Evolutionary conservation across 2,797 vertebrate species (phyloP), one percentile per base, ranked within the genome.

Genomic region (Melanotaenia parkinsoni): DNA sequence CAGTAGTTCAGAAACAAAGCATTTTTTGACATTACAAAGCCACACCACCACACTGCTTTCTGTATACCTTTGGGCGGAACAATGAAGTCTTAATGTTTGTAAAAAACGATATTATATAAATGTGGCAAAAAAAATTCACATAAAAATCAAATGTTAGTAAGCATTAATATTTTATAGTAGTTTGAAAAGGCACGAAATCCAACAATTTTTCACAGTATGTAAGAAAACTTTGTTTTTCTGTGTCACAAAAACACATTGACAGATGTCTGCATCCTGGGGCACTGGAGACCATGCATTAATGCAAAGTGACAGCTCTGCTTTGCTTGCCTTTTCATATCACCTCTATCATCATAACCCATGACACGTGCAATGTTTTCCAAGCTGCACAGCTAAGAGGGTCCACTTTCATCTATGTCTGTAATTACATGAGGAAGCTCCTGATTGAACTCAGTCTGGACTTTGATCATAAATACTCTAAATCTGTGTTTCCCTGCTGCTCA

Each of bases 271-370:
- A 47, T 83, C 86, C 85, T 2, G 53, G n/a, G 71, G 89, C 83
- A 57, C 43, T 43, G 54, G n/a, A 77, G 72, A 72, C 33, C 53
- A 68, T 70, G 91, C 72, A 79, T 70, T 88, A 76, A 92, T 78
- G 66, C 67, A 74, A 77, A 69, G 70, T 85, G 91, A 92, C 88
- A 88, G 81, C 73, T 78, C 73, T 80, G 85, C 88, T 85, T 85
- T 71, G 80, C 81, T 82, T 80, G 87, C 85, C 90, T 89, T 88
- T 91, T 91, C 67, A 84, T 82, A 90, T 86, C 74, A 76, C 61
- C 45, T 51, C 70, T 67, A 76, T 75, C 74, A 57, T 26, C 72
- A 47, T 77, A 80, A 78, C 68, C 67, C 60, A 33, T 62, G 56
- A 43, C 71, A 63, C 60, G 24, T 63, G 63, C 79, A 58, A 70